Evolutionary conservation across 2,888 invertebrate genomes (phyloP), one percentile per base, ranked within the genome.

Genomic region (Agrotis clavis): DNA sequence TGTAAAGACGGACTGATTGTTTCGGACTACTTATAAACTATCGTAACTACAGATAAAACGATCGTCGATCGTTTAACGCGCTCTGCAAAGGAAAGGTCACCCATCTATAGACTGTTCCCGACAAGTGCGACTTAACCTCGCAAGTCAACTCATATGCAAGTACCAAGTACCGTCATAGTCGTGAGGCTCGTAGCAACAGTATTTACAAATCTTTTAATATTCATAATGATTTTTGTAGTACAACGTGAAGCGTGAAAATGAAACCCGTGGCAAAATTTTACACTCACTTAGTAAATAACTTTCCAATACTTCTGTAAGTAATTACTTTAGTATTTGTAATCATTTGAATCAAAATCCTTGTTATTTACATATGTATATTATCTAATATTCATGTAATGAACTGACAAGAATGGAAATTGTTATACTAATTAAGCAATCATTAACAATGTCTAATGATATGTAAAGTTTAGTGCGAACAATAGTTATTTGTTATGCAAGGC

Each of bases 381-480:
- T 63, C 63, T 53, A 59, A 60, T 21, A 53, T 71, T 60, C 21
- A 71, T 60, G 72, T 79, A 79, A 72, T 78, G 78, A 68, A 35
- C 13, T 50, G 53, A 63, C 63, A 71, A 78, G 47, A 63, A 79
- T 72, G 57, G 35, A 60, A 60, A 60, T 41, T 41, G 41, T 11
- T 41, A 11, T 13, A 60, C 25, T 7, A 48, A 64, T 25, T 64
- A 60, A 47, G 19, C 11, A 59, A 71, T 60, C 14, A 72, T 45
- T 72, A 6, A 61, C 30, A 64, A 64, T 73, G 50, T 60, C 35
- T 64, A 72, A 25, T 71, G 30, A 21, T 2, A 47, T 60, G 48
- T 65, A 57, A 78, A 78, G 50, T 54, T 54, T 16, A n/a, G n/a
- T 14, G 79, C 54, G 47, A 63, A 81, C 70, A 81, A n/a, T n/a